Percentiles rank a stretch among this genome's conserved stretches.
Conservation (phyloP, 2,113 vertebrate genomes). For the Paedocypris sp. region DNA sequence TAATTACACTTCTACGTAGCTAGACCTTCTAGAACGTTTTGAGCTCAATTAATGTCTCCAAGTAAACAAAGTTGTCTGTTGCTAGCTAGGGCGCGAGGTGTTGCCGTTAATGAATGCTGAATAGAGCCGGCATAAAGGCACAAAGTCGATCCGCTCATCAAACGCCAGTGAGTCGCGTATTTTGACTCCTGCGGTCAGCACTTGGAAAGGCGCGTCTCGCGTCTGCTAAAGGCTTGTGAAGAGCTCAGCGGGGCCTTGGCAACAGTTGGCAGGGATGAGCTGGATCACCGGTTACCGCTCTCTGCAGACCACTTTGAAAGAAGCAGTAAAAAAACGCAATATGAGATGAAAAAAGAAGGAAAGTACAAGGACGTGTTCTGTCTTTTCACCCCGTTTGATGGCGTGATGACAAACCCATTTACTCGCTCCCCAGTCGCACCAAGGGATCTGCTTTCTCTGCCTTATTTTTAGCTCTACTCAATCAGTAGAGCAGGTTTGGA, state of each 20-base stretch:
- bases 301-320: slow-evolving; percentile 1
- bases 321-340: not conserved
- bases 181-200: not conserved
- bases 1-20: not conserved
- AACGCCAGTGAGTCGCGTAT: not conserved
- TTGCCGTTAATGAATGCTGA: not conserved
- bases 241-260: slow-evolving; percentile 4
- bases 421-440: slow-evolving; percentile 28
- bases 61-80: not conserved
- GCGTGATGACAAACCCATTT: slow-evolving; percentile 40
- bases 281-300: not conserved
- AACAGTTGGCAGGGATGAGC: slow-evolving; percentile 25
- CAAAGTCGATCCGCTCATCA: not conserved
- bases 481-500: not conserved
- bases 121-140: not conserved
- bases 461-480: not conserved
- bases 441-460: not conserved
- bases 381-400: slow-evolving; percentile 30
- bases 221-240: not conserved
- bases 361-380: slow-evolving; percentile 12
- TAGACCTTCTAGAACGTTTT: not conserved
- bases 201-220: not conserved
- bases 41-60: not conserved
- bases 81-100: not conserved
- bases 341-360: not conserved